Conservation (phyloP, 2,113 vertebrate species). For the Pseudonaja textilis region DNA sequence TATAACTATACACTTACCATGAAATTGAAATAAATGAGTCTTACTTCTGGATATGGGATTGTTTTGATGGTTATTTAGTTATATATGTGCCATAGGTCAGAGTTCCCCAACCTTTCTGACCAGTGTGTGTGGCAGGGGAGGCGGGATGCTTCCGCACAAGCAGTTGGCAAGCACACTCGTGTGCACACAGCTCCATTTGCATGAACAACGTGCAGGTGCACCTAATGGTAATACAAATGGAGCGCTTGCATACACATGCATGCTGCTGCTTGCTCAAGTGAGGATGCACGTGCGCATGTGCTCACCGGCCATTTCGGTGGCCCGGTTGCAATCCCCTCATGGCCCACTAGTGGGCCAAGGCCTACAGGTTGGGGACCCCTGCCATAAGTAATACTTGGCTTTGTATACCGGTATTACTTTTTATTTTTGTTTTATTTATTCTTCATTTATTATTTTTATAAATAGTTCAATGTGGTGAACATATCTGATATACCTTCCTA, state of each 20-base stretch:
- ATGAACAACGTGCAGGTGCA: too few species aligned
- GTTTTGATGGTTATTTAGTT: slow-evolving; percentile 6
- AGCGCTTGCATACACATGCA: not conserved
- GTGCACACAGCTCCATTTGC: too few species aligned
- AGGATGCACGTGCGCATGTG: not conserved
- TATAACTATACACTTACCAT: not conserved
- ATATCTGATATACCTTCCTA: not conserved
- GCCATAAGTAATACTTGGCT: not conserved
- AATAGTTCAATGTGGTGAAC: not conserved
- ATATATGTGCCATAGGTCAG: slow-evolving; percentile 38
- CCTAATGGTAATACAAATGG: not conserved
- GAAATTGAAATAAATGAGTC: not conserved
- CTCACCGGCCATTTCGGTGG: not conserved
- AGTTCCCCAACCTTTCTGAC: not conserved
- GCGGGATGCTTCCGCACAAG: not conserved
- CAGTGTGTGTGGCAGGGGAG: too few species aligned
- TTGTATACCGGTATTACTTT: not conserved
- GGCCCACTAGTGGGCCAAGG: too few species aligned
- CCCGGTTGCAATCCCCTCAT: not conserved
- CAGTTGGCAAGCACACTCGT: not conserved
- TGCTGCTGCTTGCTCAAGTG: not conserved
- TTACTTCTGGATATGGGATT: not conserved
- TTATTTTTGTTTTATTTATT: not conserved
- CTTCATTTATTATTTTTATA: too few species aligned
- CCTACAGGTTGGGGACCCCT: not conserved